Base-by-base conservation (phyloP, 2,113 vertebrate species). In the Tonatia bakeri region DNA sequence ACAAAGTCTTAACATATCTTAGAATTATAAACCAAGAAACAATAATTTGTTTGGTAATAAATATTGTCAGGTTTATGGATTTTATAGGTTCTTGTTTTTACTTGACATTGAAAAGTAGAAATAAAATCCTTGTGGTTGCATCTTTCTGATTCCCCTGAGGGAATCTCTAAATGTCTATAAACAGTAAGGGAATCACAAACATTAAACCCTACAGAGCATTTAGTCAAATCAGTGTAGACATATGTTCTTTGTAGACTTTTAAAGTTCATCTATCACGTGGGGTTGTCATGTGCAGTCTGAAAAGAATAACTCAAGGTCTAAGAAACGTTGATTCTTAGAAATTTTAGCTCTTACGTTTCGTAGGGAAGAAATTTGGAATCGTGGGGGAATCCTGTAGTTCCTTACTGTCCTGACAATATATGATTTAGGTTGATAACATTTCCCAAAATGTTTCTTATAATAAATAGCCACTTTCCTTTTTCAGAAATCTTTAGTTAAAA, bases 1-100 rank as follows among this genome's bases (percentile, higher is more conserved):
- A 69, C 45, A 67, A 82, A 3, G 22, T 13, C 24, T 65, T 77
- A 79, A 89, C 1, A 31, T 75, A 84, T 88, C 20, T 93, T 36
- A 89, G 14, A 91, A 82, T 70, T 94, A 15, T 70, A 73, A 90
- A 24, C 33, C 75, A 87, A 64, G 22, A 75, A 87, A 69, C 36
- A 40, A 19, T 69, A 40, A 87, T 91, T 84, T 81, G 40, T 24
- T 70, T 36, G 20, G 15, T n/a, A 82, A 93, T 43, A 73, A 86
- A 26, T 84, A 72, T 75, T 91, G 26, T 77, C 54, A 87, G 43
- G 9, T 47, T 61, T 15, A 26, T 84, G 40, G 40, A 90, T 56
- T 97, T 95, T 84, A 69, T 14, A 73, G 36, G 56, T 90, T 69
- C 4, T 70, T 19, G 8, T 15, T 94, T 89, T 96, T 19, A 59